Evolutionary conservation across 2,797 vertebrate genomes (phyloP), one percentile per base, ranked within the genome.

Genomic region (Oophaga sylvatica): DNA sequence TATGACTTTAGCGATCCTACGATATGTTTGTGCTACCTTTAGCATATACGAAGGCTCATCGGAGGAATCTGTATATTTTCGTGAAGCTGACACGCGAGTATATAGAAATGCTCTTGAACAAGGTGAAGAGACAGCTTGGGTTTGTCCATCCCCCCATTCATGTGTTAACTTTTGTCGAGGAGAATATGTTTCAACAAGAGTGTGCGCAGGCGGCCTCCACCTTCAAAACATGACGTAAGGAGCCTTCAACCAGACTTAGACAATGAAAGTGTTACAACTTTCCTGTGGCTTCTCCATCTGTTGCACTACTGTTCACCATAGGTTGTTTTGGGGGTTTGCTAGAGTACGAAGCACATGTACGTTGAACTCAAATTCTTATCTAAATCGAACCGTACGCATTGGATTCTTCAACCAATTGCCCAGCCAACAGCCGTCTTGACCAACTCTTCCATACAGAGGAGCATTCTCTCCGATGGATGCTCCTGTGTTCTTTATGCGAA

Each of bases 61-160:
- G n/a, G n/a, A n/a, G n/a, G n/a, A n/a, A n/a, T n/a, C n/a, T n/a
- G 16, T 83, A 56, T 83, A 71, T 83, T 83, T 70, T 83, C 57
- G 48, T 56, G 65, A 31, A 70, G 81, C 22, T 16, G 81, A 83
- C 81, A 83, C 67, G 57, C 65, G 3, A 57, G 81, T 83, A 70
- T 70, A 57, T 20, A 56, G 45, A 83, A 83, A 83, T 83, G 65
- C 22, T 31, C 19, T 57, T 48, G 81, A 57, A 83, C 65, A 83
- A 68, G n/a, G 59, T 48, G 60, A 48, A n/a, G 65, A 31, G 81
- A 26, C 65, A 5, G 78, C 57, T 53, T 82, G 80, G 77, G 57
- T 68, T 57, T 45, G 6, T 6, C 12, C 1, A 15, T 31, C 35
- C 31, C 59, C 41, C 41, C 12, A 12, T n/a, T 48, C 63, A 53